Percentiles rank a stretch among this genome's conserved stretches.
phyloP scores from a whole-genome alignment of 1,140 invertebrate genomes.

The Eupristina koningsbergeri region DNA sequence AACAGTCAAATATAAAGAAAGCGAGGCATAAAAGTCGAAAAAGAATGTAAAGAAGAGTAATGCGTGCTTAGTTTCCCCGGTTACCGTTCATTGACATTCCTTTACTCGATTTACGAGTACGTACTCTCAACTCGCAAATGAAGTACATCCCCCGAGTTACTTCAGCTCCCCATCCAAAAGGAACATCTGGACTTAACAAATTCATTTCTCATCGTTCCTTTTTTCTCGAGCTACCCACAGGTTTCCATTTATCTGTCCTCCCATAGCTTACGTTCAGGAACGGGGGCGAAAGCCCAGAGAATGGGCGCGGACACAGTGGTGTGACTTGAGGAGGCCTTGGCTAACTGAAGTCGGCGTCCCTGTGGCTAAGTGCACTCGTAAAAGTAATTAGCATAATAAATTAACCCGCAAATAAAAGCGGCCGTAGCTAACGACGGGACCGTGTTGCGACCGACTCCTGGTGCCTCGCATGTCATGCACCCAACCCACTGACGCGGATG shows the following conservation, averaged over 20 bases:
- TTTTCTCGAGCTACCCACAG: background rate
- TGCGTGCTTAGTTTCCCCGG: background rate
- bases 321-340: background rate
- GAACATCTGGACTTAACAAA: background rate
- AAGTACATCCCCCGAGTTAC: constrained; percentile 24
- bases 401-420: constrained; percentile 58
- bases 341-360: background rate
- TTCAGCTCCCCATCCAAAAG: background rate
- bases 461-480: background rate
- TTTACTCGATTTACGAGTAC: constrained; percentile 21
- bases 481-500: background rate
- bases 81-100: constrained; percentile 20
- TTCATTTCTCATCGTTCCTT: constrained; percentile 10
- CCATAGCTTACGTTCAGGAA: background rate
- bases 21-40: background rate
- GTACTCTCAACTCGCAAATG: constrained; percentile 15
- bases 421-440: constrained; percentile 49
- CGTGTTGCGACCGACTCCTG: background rate
- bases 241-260: background rate
- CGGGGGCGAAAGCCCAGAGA: background rate
- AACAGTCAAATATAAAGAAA: background rate
- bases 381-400: constrained; percentile 65
- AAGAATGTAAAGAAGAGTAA: background rate
- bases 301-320: background rate
- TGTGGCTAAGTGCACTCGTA: constrained; percentile 47